phyloP scores from a whole-genome alignment of 2,113 vertebrate genomes.

The Albula goreensis region DNA sequence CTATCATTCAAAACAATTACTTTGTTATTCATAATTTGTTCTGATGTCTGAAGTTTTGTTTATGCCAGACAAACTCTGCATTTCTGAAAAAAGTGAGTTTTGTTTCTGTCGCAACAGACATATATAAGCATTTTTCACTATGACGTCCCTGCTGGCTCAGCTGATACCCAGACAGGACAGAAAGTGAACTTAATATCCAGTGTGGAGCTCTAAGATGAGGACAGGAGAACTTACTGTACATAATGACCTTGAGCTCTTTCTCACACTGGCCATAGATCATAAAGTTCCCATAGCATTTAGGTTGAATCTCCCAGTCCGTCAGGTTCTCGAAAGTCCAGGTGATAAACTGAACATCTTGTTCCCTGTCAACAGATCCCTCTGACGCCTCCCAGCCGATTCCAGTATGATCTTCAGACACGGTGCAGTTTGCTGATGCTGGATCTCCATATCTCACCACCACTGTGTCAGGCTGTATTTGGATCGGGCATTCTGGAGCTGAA shows the following conservation, averaged over 20 bases:
- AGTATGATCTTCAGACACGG: fast-evolving
- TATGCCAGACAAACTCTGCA: background rate
- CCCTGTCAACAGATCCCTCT: fast-evolving
- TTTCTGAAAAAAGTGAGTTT: background rate
- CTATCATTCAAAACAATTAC: background rate
- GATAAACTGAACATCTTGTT: fast-evolving
- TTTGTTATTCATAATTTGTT: background rate
- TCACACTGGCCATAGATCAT: fast-evolving
- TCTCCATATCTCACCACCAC: constrained; percentile 45
- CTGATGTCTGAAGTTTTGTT: background rate
- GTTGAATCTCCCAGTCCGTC: fast-evolving
- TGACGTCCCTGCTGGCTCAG: background rate
- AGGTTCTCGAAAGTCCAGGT: constrained; percentile 10
- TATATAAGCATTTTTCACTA: background rate
- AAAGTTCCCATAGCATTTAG: constrained; percentile 34
- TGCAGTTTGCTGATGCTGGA: constrained; percentile 48
- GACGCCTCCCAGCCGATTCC: constrained; percentile 55
- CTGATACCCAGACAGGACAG: background rate
- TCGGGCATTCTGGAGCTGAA: background rate
- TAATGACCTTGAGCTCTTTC: background rate
- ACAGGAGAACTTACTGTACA: constrained; percentile 61
- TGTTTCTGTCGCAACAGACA: background rate
- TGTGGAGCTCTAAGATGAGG: background rate
- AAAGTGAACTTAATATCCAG: background rate
- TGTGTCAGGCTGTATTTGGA: background rate